A percentile compares a stretch with the other conserved stretches of the same genome.
phyloP scores from a whole-genome alignment of 1,140 invertebrate species.

The Eubasilissa regina region DNA sequence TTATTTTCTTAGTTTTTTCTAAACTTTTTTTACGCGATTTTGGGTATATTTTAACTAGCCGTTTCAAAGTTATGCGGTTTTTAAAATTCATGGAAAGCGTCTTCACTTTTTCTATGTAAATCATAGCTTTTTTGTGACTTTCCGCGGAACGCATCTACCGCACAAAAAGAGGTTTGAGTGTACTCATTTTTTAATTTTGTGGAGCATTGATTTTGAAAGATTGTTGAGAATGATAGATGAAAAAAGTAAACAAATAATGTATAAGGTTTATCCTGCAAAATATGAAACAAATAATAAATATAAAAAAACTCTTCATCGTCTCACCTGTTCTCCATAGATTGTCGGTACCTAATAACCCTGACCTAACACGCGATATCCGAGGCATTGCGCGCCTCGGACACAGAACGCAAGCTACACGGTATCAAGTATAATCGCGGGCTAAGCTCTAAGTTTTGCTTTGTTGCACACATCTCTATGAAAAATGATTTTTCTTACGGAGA shows the following conservation, averaged over 20 bases:
- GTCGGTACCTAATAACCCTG: slow-evolving; percentile 68
- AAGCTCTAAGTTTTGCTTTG: slow-evolving; percentile 25
- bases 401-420: slow-evolving; percentile 50
- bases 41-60: no score
- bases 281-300: slow-evolving; percentile 60
- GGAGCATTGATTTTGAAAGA: background rate
- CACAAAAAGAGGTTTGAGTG: no score
- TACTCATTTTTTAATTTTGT: slow-evolving; percentile 9
- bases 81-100: no score
- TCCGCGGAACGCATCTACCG: no score
- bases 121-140: no score
- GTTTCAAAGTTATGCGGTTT: no score
- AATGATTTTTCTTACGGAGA: slow-evolving; percentile 53
- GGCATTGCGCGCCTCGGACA: slow-evolving; percentile 73
- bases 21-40: no score
- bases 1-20: no score
- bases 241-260: slow-evolving; percentile 33
- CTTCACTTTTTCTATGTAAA: no score
- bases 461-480: slow-evolving; percentile 52
- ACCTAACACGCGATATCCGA: slow-evolving; percentile 72
- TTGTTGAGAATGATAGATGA: slow-evolving; percentile 11
- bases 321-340: slow-evolving; percentile 71
- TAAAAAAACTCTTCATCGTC: slow-evolving; percentile 70
- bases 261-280: slow-evolving; percentile 45
- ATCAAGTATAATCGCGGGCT: slow-evolving; percentile 55